Evolutionary conservation across 2,888 invertebrate genomes (phyloP).

Genomic region (Hyposoter didymator): DNA sequence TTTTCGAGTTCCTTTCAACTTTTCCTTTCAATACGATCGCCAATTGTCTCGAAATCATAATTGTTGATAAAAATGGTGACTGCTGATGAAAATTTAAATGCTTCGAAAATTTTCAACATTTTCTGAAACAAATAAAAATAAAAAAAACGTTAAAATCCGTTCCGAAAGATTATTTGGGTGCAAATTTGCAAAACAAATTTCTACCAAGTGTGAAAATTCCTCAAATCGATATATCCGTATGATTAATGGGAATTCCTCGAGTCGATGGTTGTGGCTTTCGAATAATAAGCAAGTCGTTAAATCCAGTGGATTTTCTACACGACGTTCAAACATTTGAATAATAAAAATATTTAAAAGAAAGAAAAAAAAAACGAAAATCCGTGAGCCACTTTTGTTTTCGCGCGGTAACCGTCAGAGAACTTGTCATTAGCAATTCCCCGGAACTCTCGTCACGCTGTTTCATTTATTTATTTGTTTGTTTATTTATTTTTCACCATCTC

Average conservation of each 20-base stretch:
- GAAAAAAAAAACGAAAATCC: neutral
- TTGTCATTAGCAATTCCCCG: conserved; percentile 34
- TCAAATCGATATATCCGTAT: neutral
- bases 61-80: neutral
- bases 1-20: neutral
- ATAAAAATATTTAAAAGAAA: too few relatives aligned
- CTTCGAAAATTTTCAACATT: neutral
- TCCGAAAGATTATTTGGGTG: neutral
- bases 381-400: conserved; percentile 21
- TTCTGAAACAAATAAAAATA: too few relatives aligned
- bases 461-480: conserved; percentile 32
- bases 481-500: conserved; percentile 8
- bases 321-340: neutral
- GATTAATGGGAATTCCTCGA: conserved; percentile 19
- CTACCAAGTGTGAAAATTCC: conserved; percentile 13
- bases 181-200: neutral
- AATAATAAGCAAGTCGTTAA: conserved; percentile 5
- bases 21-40: neutral
- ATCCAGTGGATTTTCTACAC: neutral
- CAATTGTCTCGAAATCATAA: neutral
- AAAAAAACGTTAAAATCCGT: too few relatives aligned
- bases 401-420: conserved; percentile 10
- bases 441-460: conserved; percentile 24
- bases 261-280: neutral
- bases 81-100: neutral